A percentile compares a stretch with the other conserved stretches of the same genome.
Evolutionary conservation across 2,113 vertebrate genomes (phyloP).

Genomic region (Melospiza georgiana): DNA sequence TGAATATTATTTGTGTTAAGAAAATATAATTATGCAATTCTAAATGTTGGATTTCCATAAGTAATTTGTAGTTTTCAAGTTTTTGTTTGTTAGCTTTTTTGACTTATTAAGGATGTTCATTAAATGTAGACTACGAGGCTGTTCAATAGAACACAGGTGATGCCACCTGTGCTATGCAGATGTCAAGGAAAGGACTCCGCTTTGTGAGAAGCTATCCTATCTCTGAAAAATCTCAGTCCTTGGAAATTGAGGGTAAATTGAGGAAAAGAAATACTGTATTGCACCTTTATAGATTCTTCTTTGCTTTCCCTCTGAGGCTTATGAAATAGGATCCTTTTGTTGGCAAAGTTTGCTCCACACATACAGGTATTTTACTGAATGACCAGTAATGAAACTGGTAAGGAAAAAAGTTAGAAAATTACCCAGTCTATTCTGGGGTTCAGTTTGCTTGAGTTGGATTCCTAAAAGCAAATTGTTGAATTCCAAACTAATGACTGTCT

Average conservation of each 20-base stretch:
- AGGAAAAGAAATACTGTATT: neutral
- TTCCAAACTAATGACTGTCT: neutral
- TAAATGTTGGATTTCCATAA: neutral
- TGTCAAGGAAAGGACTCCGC: neutral
- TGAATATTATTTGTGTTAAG: neutral
- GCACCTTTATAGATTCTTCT: neutral
- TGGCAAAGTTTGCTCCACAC: neutral
- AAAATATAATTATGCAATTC: neutral
- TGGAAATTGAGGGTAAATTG: accelerated
- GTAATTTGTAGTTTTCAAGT: neutral
- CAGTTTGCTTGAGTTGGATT: neutral
- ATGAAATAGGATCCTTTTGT: neutral
- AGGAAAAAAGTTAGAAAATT: neutral
- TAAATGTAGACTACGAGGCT: neutral
- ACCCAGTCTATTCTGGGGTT: neutral
- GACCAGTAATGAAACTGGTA: neutral
- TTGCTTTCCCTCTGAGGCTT: neutral
- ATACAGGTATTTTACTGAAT: neutral
- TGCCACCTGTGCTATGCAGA: neutral
- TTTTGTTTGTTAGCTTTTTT: neutral
- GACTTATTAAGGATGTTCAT: neutral
- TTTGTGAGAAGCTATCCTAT: neutral
- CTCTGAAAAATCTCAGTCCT: neutral
- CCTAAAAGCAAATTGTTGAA: neutral
- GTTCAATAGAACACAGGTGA: neutral